Conservation (phyloP, 2,888 invertebrate genomes). For the Pilophorus perplexus region DNA sequence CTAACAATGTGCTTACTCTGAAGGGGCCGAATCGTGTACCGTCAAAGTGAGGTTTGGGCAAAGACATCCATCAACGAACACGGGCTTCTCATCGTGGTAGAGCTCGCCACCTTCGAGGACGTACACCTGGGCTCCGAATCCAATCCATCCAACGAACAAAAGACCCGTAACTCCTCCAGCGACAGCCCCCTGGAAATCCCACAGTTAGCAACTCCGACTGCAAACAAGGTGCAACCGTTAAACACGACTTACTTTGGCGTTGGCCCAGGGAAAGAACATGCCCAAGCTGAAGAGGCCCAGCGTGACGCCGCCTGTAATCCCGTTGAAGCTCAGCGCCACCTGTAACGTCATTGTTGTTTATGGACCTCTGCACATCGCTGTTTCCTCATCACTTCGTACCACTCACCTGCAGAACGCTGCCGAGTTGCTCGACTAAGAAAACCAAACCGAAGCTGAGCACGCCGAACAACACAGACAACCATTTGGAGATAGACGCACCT, state of each 20-base stretch:
- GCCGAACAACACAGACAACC: conserved; percentile 70
- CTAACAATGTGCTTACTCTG: conserved; percentile 5
- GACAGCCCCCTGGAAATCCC: conserved; percentile 61
- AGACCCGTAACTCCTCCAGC: conserved; percentile 63
- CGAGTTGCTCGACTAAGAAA: conserved; percentile 80
- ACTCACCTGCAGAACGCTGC: conserved; percentile 77
- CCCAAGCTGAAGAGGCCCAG: conserved; percentile 84
- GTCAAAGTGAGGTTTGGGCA: conserved; percentile 48
- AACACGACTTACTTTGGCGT: conserved; percentile 60
- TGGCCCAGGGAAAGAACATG: conserved; percentile 85
- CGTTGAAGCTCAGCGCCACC: conserved; percentile 83
- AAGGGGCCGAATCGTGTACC: neutral
- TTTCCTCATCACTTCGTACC: neutral
- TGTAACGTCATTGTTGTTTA: conserved; percentile 49
- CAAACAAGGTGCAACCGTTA: neutral
- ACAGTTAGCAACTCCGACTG: neutral
- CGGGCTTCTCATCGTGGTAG: conserved; percentile 49
- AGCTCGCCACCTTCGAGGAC: conserved; percentile 37
- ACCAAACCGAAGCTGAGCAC: conserved; percentile 74
- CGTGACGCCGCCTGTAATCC: conserved; percentile 84
- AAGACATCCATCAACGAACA: conserved; percentile 59
- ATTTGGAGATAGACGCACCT: conserved; percentile 69
- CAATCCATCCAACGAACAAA: conserved; percentile 62
- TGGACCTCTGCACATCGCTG: neutral
- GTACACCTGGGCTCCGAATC: conserved; percentile 62